Conservation (phyloP, 1,140 invertebrate genomes). For the Uloborus diversus region DNA sequence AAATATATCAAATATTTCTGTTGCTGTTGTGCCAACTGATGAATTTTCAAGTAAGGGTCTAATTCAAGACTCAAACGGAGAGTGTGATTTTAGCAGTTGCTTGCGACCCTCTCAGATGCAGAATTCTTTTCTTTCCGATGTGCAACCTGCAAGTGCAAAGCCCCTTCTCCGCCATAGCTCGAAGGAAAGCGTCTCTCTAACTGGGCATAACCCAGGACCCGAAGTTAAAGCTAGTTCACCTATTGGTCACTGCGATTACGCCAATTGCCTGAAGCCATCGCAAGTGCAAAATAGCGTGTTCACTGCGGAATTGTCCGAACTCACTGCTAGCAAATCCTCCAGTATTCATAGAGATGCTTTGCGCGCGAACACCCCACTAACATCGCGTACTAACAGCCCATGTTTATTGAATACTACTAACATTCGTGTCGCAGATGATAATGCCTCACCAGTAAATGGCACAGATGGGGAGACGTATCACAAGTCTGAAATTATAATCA, state of each 20-base stretch:
- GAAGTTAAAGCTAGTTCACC: no score
- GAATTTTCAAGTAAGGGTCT: no score
- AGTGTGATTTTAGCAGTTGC: slow-evolving; percentile 32
- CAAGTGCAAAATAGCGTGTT: slow-evolving; percentile 38
- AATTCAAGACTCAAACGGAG: no score
- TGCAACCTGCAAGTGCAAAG: no score
- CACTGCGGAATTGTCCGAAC: slow-evolving; percentile 27
- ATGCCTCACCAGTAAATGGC: not conserved
- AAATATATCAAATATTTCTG: not conserved
- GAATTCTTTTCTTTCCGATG: slow-evolving; percentile 30
- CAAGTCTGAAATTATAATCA: slow-evolving; percentile 22
- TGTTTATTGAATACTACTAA: not conserved
- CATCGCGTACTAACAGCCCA: slow-evolving; percentile 2
- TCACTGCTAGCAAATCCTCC: slow-evolving; percentile 12
- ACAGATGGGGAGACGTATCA: not conserved
- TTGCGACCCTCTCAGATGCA: slow-evolving; percentile 23
- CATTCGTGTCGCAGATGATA: not conserved
- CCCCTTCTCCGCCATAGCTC: no score
- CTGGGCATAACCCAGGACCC: no score
- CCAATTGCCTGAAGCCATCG: slow-evolving; percentile 35
- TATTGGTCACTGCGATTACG: slow-evolving; percentile 24
- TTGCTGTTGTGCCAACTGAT: no score
- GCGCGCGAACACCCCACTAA: slow-evolving; percentile 6
- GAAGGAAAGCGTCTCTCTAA: no score
- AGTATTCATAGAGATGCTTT: not conserved